These are phyloP conservation scores for Tringa solitaria DNA, from an alignment of 2,113 vertebrate genomes.

Conservation along the genomic window DNA sequence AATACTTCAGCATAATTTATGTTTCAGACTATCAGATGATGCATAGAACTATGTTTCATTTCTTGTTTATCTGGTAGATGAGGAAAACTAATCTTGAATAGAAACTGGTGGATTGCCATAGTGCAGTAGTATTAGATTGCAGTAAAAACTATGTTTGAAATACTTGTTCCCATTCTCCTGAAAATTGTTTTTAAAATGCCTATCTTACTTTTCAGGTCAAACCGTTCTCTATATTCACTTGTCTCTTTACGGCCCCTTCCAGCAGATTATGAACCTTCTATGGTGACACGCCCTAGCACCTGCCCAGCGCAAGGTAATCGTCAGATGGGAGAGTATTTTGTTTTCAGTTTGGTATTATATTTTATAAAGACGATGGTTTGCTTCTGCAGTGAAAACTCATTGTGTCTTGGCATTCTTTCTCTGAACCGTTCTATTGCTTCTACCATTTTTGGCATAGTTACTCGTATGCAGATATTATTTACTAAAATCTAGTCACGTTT, in stretches of 20 bases:
- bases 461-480: not conserved
- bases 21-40: not conserved
- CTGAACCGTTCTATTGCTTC: not conserved
- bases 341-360: not conserved
- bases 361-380: not conserved
- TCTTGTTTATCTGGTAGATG: not conserved
- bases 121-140: not conserved
- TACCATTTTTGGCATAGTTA: not conserved
- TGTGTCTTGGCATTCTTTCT: not conserved
- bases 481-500: not conserved
- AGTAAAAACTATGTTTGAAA: not conserved
- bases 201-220: constrained; percentile 80
- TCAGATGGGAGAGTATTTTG: not conserved
- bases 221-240: constrained; percentile 86
- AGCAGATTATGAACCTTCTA: constrained; percentile 82
- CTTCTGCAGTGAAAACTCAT: not conserved
- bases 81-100: not conserved
- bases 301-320: constrained; percentile 77
- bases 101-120: not conserved
- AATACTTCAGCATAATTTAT: not conserved
- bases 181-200: not conserved
- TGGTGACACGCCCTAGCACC: constrained; percentile 79
- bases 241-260: constrained; percentile 91
- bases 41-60: fast-evolving
- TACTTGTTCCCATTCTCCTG: not conserved